phyloP scores from a whole-genome alignment of 2,888 invertebrate genomes.

The Anodontia alba region DNA sequence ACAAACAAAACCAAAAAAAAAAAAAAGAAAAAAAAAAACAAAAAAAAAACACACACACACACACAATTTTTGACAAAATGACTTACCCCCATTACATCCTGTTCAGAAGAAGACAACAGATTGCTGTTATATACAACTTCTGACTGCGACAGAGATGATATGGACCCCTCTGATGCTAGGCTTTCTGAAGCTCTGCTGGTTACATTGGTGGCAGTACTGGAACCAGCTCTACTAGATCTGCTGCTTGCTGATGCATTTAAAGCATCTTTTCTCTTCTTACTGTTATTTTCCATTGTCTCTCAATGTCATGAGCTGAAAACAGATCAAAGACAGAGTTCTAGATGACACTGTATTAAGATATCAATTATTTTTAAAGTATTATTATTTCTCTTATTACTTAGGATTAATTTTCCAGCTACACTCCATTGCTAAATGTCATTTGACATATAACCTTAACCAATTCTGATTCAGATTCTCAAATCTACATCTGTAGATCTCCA shows the following conservation, averaged over 20 bases:
- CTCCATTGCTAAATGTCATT: too few relatives aligned
- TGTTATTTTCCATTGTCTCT: slow-evolving; percentile 35
- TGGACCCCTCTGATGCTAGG: neutral
- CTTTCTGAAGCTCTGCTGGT: slow-evolving; percentile 11
- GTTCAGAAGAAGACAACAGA: neutral
- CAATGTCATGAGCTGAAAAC: neutral
- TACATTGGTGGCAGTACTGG: slow-evolving; percentile 11
- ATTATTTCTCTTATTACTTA: too few relatives aligned
- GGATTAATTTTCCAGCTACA: too few relatives aligned
- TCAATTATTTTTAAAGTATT: too few relatives aligned
- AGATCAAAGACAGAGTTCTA: neutral
- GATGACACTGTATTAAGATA: neutral
- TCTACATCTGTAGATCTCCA: too few relatives aligned
- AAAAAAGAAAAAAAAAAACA: too few relatives aligned
- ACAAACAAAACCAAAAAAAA: too few relatives aligned
- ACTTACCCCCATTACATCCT: neutral
- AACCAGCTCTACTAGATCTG: slow-evolving; percentile 40
- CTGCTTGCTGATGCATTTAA: slow-evolving; percentile 25
- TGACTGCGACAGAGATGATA: neutral
- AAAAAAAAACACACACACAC: too few relatives aligned
- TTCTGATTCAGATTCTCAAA: too few relatives aligned
- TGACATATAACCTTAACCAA: too few relatives aligned
- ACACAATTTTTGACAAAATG: too few relatives aligned
- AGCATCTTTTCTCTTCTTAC: slow-evolving; percentile 32
- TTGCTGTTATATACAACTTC: slow-evolving; percentile 2